phyloP scores from a whole-genome alignment of 35 echinoderm and acorn worm genomes.

The Diadema setosum region DNA sequence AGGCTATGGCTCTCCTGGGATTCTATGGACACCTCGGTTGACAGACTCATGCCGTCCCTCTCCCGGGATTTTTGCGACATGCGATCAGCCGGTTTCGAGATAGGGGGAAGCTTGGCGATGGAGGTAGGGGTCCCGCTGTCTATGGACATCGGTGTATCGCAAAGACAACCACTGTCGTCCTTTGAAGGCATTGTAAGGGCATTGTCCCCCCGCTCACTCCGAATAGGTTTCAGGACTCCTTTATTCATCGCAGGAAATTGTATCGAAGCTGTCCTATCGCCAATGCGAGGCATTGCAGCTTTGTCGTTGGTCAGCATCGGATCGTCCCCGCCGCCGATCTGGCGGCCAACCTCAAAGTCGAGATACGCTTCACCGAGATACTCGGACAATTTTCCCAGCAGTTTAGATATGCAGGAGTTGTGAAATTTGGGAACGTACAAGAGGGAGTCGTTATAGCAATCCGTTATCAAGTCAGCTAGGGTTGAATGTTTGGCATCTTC shows the following conservation, averaged over 20 bases:
- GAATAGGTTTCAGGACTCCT: background rate
- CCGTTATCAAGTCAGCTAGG: constrained; percentile 37
- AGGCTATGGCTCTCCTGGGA: background rate
- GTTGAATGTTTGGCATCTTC: background rate
- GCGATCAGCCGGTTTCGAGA: background rate
- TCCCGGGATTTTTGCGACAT: background rate
- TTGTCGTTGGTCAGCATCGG: background rate
- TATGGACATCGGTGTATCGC: constrained; percentile 13
- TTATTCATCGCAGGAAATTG: constrained; percentile 2
- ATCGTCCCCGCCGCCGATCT: background rate
- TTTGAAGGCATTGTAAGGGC: background rate
- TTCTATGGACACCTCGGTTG: background rate
- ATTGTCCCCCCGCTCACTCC: background rate
- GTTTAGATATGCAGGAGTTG: constrained; percentile 76
- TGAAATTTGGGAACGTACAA: constrained; percentile 73
- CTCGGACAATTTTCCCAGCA: constrained; percentile 69
- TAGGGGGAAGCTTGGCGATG: constrained; percentile 22
- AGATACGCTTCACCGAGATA: constrained; percentile 72
- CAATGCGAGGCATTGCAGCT: background rate
- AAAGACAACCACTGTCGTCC: background rate
- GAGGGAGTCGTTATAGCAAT: constrained; percentile 37
- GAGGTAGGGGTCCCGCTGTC: constrained; percentile 21
- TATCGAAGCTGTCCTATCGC: background rate
- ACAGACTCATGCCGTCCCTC: background rate
- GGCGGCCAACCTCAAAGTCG: constrained; percentile 59